phyloP scores from a whole-genome alignment of 1,140 invertebrate species.

The Protaetia brevitarsis region DNA sequence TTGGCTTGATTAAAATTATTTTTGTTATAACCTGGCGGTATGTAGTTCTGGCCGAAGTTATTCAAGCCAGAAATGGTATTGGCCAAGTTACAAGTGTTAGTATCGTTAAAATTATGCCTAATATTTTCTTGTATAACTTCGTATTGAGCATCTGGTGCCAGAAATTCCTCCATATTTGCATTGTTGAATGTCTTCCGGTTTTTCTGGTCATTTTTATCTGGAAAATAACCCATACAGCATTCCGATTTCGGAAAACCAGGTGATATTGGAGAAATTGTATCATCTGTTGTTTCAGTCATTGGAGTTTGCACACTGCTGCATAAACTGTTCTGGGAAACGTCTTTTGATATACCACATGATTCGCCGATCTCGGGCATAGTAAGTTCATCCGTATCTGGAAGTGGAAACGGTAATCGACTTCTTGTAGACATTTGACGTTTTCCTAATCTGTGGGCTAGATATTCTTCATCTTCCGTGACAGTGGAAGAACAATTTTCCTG shows the following conservation, averaged over 20 bases:
- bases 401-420: constrained; percentile 57
- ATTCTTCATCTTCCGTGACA: constrained; percentile 52
- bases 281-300: constrained; percentile 47
- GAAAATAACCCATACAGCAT: constrained; percentile 38
- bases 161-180: constrained; percentile 46
- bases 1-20: constrained; percentile 31
- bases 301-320: constrained; percentile 48
- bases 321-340: constrained; percentile 55
- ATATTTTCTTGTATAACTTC: constrained; percentile 55
- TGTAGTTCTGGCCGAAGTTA: constrained; percentile 39
- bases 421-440: constrained; percentile 57
- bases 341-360: constrained; percentile 46
- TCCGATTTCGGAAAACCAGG: constrained; percentile 26
- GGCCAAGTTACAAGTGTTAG: constrained; percentile 38
- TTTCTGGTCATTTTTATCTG: constrained; percentile 32
- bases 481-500: constrained; percentile 36
- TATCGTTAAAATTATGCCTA: constrained; percentile 27
- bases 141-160: constrained; percentile 62
- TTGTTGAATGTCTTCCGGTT: constrained; percentile 31
- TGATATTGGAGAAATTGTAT: constrained; percentile 37
- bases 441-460: constrained; percentile 53
- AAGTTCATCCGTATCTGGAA: constrained; percentile 47
- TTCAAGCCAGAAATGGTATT: constrained; percentile 46
- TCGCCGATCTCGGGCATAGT: constrained; percentile 10
- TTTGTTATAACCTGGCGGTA: constrained; percentile 35